phyloP scores from a whole-genome alignment of 2,797 vertebrate species.

The Denticeps clupeoides region DNA sequence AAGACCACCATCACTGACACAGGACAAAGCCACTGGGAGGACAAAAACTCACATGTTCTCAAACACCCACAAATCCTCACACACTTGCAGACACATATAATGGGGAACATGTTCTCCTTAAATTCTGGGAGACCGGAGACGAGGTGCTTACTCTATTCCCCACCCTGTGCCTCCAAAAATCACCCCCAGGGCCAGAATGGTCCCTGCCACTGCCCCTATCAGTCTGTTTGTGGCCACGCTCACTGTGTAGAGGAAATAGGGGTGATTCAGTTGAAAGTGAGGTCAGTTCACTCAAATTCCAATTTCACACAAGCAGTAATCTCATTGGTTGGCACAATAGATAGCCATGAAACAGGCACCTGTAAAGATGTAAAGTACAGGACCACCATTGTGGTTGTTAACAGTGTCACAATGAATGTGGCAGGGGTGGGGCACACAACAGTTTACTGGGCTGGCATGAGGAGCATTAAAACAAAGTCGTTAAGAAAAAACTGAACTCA shows the following conservation, averaged over 20 bases:
- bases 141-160: slow-evolving; percentile 86
- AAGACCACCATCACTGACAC: slow-evolving; percentile 56
- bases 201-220: slow-evolving; percentile 83
- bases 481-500: no score
- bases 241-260: slow-evolving; percentile 80
- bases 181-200: slow-evolving; percentile 87
- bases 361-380: no score
- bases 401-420: no score
- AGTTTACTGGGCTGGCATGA: no score
- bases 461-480: no score
- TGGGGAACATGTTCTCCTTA: slow-evolving; percentile 30
- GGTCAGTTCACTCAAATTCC: slow-evolving; percentile 29
- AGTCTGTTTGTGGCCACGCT: slow-evolving; percentile 84
- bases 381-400: no score
- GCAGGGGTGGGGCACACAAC: no score
- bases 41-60: slow-evolving; percentile 16
- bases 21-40: slow-evolving; percentile 53
- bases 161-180: slow-evolving; percentile 90
- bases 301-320: slow-evolving; percentile 5
- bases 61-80: background rate
- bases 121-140: slow-evolving; percentile 53
- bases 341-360: no score
- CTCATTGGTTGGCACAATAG: no score
- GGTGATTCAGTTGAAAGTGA: slow-evolving; percentile 48
- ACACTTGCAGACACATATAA: slow-evolving; percentile 24